Conservation (phyloP, 2,888 invertebrate genomes). For the Ephialtes manifestator region DNA sequence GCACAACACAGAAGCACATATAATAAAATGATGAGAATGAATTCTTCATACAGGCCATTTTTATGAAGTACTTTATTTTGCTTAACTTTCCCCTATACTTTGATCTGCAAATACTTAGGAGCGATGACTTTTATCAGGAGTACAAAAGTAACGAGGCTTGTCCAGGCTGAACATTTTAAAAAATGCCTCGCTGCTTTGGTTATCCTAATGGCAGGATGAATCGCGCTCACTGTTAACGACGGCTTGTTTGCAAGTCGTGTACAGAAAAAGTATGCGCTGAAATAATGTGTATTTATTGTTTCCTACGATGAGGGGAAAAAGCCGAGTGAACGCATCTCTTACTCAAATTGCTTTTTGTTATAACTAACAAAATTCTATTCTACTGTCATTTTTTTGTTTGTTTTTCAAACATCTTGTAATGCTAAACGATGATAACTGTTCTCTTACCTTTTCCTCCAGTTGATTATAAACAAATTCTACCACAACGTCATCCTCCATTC, state of each 20-base stretch:
- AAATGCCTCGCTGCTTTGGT: slow-evolving; percentile 47
- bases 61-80: not conserved
- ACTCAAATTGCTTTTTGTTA: slow-evolving; percentile 68
- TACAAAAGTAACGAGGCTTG: slow-evolving; percentile 52
- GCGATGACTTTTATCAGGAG: slow-evolving; percentile 26
- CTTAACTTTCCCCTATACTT: not conserved
- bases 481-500: slow-evolving; percentile 99
- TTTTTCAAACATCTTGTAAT: slow-evolving; percentile 15
- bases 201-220: slow-evolving; percentile 18
- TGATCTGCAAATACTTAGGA: slow-evolving; percentile 13
- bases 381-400: slow-evolving; percentile 42
- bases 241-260: slow-evolving; percentile 21
- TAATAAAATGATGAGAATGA: not conserved
- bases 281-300: slow-evolving; percentile 82
- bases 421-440: slow-evolving; percentile 83
- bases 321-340: slow-evolving; percentile 83
- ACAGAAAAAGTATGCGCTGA: slow-evolving; percentile 77
- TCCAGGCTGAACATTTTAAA: not conserved
- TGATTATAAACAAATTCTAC: slow-evolving; percentile 99
- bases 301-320: slow-evolving; percentile 86
- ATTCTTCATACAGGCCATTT: not conserved
- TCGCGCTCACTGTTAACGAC: slow-evolving; percentile 24
- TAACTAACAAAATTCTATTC: slow-evolving; percentile 67
- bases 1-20: not conserved
- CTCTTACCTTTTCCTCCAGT: slow-evolving; percentile 95